These are phyloP conservation scores for Yponomeuta malinellus DNA, from an alignment of 2,888 invertebrate genomes.

Conservation along the genomic window DNA sequence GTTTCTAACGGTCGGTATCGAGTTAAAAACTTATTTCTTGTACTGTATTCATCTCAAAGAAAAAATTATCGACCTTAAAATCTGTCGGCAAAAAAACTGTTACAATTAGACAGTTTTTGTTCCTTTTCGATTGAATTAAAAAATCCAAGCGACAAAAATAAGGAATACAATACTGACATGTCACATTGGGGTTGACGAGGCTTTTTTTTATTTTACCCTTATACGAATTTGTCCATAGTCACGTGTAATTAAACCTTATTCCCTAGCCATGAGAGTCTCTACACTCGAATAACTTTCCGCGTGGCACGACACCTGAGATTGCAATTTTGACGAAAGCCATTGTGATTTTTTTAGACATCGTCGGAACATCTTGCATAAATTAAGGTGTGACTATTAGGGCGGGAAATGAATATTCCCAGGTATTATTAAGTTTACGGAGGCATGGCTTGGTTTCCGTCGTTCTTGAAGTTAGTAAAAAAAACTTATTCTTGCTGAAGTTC, in stretches of 20 bases:
- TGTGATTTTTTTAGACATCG: conserved; percentile 44
- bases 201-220: conserved; percentile 44
- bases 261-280: not conserved
- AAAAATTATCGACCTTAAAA: conserved; percentile 70
- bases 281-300: not conserved
- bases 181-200: conserved; percentile 63
- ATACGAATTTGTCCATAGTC: not conserved
- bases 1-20: conserved; percentile 27
- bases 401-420: conserved; percentile 71
- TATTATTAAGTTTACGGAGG: conserved; percentile 30
- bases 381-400: conserved; percentile 51
- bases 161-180: conserved; percentile 62
- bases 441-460: not conserved
- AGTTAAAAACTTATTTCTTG: conserved; percentile 22
- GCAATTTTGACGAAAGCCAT: conserved; percentile 65
- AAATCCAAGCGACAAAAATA: conserved; percentile 69
- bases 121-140: conserved; percentile 48
- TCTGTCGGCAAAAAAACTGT: conserved; percentile 64
- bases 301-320: conserved; percentile 59
- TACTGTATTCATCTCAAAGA: conserved; percentile 24
- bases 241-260: not conserved
- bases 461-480: too few species aligned
- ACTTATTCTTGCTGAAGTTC: too few species aligned
- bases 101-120: conserved; percentile 73
- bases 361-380: conserved; percentile 72